These are phyloP conservation scores for Anguilla megastoma DNA, from an alignment of 2,797 vertebrate species.

Conservation along the genomic window DNA sequence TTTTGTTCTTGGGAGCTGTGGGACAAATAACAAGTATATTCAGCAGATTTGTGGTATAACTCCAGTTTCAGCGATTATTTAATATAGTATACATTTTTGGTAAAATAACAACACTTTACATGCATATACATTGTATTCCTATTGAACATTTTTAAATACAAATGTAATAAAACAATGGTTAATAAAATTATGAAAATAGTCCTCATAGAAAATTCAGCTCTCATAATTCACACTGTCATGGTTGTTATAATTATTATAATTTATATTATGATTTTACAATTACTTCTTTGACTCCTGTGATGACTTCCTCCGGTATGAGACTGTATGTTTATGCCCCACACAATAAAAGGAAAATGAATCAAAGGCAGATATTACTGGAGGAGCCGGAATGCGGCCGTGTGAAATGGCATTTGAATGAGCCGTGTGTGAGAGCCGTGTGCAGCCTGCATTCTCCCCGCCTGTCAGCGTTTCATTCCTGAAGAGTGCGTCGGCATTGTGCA, in stretches of 20 bases:
- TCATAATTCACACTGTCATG: not conserved
- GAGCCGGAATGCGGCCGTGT: conserved; percentile 37
- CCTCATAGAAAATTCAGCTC: not conserved
- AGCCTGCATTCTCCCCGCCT: conserved; percentile 57
- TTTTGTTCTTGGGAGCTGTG: not conserved
- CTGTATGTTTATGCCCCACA: not conserved
- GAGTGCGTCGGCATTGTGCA: conserved; percentile 71
- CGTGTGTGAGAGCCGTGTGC: conserved; percentile 44
- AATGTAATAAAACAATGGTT: not conserved
- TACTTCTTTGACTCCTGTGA: not conserved
- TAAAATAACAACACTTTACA: not conserved
- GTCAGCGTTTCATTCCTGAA: conserved; percentile 68
- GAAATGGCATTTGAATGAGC: conserved; percentile 50
- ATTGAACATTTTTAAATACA: not conserved
- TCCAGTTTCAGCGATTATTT: not conserved
- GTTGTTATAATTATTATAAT: not conserved
- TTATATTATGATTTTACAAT: not conserved
- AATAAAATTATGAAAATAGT: not conserved
- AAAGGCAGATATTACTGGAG: conserved; percentile 9
- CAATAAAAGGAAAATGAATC: conserved; percentile 17
- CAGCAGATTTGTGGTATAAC: not conserved
- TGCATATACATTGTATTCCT: not conserved
- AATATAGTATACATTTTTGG: not conserved
- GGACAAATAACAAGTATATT: not conserved
- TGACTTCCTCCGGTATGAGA: not conserved